A percentile compares a stretch with the other conserved stretches of the same genome.
Evolutionary conservation across 2,888 invertebrate genomes (phyloP).

Genomic region (Neocrepidodera transversa): DNA sequence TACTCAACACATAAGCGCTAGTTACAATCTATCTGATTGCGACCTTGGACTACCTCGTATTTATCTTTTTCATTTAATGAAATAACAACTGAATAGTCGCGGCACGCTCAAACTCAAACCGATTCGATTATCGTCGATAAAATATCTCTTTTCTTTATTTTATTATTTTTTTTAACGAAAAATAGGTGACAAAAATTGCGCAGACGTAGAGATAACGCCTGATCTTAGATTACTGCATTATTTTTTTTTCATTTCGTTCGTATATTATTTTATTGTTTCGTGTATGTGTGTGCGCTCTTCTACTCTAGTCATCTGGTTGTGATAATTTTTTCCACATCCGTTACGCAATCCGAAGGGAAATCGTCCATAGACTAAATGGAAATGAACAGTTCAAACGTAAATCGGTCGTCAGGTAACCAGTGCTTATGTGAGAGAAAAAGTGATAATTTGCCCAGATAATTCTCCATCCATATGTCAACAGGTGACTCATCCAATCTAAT

Average conservation of each 20-base stretch:
- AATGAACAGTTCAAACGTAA: slow-evolving; percentile 23
- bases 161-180: neutral
- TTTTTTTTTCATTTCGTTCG: neutral
- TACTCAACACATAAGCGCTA: slow-evolving; percentile 22
- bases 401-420: slow-evolving; percentile 37
- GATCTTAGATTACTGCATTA: slow-evolving; percentile 10
- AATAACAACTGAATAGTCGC: slow-evolving; percentile 31
- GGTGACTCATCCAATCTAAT: too few relatives aligned
- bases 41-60: slow-evolving; percentile 41
- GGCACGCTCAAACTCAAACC: slow-evolving; percentile 16
- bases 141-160: slow-evolving; percentile 14
- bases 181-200: slow-evolving; percentile 18
- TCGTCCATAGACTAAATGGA: slow-evolving; percentile 1
- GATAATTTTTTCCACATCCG: slow-evolving; percentile 7
- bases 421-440: too few relatives aligned
- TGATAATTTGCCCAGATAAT: neutral
- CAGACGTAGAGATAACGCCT: slow-evolving; percentile 21
- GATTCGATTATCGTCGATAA: slow-evolving; percentile 23
- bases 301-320: slow-evolving; percentile 6
- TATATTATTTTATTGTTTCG: slow-evolving; percentile 9
- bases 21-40: slow-evolving; percentile 39
- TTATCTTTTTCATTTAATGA: slow-evolving; percentile 36
- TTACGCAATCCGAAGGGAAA: slow-evolving; percentile 23
- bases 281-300: neutral
- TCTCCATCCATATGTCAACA: neutral